phyloP scores from a whole-genome alignment of 2,113 vertebrate genomes.

The Hyaena hyaena region DNA sequence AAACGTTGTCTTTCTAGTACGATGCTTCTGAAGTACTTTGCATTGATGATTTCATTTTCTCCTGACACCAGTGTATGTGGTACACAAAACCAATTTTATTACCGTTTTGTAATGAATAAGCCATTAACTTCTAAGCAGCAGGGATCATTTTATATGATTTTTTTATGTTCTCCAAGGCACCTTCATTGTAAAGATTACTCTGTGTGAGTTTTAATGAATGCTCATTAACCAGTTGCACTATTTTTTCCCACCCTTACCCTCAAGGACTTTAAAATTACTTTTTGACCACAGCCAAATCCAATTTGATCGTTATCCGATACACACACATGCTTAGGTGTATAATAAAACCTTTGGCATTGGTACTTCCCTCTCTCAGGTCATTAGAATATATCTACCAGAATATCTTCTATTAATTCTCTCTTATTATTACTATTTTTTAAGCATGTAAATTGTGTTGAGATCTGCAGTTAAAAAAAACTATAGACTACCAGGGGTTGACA shows the following conservation, averaged over 20 bases:
- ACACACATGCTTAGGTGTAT: neutral
- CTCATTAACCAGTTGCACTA: neutral
- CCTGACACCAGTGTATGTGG: neutral
- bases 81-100: constrained; percentile 35
- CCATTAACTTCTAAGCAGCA: neutral
- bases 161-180: constrained; percentile 13
- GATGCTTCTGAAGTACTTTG: constrained; percentile 38
- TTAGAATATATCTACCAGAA: neutral
- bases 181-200: constrained; percentile 38
- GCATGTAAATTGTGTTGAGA: neutral
- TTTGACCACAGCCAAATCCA: neutral
- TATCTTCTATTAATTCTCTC: neutral
- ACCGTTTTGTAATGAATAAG: constrained; percentile 19
- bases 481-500: neutral
- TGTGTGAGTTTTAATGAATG: constrained; percentile 46
- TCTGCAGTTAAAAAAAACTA: neutral
- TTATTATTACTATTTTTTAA: neutral
- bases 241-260: neutral
- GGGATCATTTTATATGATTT: constrained; percentile 21
- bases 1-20: constrained; percentile 4
- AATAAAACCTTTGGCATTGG: neutral
- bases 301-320: neutral
- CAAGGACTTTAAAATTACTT: neutral
- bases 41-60: constrained; percentile 23
- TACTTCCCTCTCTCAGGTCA: neutral